Evolutionary conservation across 2,797 vertebrate genomes (phyloP).

Genomic region (Synanceia verrucosa): DNA sequence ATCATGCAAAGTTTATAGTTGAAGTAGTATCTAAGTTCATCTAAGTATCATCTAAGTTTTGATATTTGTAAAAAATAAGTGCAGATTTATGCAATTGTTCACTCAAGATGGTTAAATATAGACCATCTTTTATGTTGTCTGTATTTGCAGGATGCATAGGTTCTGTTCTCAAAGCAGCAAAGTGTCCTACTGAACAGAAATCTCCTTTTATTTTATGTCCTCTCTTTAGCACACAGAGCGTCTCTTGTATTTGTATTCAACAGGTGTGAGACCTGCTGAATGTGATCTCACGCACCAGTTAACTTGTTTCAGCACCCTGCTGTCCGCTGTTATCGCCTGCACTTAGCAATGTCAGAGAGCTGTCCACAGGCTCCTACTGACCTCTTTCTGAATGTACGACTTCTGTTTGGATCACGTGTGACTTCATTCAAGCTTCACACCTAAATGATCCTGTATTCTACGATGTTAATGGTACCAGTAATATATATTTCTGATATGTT

Average conservation of each 20-base stretch:
- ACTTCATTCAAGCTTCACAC: neutral
- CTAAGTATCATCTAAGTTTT: no score
- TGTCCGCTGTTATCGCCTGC: slow-evolving; percentile 18
- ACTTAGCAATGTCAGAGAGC: slow-evolving; percentile 8
- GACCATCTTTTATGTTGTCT: neutral
- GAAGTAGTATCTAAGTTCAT: no score
- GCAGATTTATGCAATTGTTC: neutral
- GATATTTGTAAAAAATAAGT: no score
- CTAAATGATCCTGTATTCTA: neutral
- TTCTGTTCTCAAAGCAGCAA: neutral
- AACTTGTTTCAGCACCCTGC: slow-evolving; percentile 7
- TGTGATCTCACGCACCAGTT: slow-evolving; percentile 1
- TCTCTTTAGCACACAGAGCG: neutral
- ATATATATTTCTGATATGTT: neutral
- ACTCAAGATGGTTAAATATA: neutral
- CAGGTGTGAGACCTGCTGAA: slow-evolving; percentile 6
- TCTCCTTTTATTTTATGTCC: no score
- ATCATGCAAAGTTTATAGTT: neutral
- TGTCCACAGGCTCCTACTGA: neutral
- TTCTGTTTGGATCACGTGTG: slow-evolving; percentile 6
- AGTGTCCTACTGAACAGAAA: neutral
- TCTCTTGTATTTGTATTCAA: neutral
- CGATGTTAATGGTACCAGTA: neutral
- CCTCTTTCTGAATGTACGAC: neutral
- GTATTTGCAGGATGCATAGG: neutral